Conservation (phyloP, 1,140 invertebrate species). For the Pseudomyrmex cubaensis region DNA sequence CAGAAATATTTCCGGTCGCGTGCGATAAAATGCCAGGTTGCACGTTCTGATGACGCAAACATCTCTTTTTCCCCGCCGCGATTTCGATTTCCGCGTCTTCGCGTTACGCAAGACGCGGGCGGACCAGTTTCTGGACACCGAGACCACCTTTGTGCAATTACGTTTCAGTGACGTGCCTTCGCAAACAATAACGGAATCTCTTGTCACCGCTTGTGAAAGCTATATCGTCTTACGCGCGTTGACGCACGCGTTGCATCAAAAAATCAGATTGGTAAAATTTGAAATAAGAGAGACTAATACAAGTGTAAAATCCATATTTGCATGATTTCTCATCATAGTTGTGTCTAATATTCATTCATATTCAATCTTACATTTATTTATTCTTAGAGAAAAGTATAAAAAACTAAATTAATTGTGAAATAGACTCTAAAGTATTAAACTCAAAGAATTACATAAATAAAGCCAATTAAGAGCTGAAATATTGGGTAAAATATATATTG, state of each 20-base stretch:
- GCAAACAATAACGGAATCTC: slow-evolving; percentile 66
- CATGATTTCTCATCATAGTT: too few species aligned
- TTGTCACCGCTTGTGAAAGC: slow-evolving; percentile 60
- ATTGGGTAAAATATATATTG: not conserved
- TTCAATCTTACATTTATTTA: too few species aligned
- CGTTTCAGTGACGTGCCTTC: slow-evolving; percentile 36
- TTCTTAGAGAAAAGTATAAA: too few species aligned
- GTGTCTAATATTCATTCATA: too few species aligned
- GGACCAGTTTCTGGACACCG: slow-evolving; percentile 71
- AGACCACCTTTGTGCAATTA: slow-evolving; percentile 67
- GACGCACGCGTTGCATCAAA: not conserved
- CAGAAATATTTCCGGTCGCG: slow-evolving; percentile 58
- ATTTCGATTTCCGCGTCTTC: slow-evolving; percentile 68
- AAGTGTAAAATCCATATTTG: too few species aligned
- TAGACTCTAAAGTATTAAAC: too few species aligned
- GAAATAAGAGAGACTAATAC: too few species aligned
- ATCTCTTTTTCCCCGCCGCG: slow-evolving; percentile 15
- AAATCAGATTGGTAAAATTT: not conserved
- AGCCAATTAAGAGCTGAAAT: not conserved
- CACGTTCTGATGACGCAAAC: slow-evolving; percentile 54
- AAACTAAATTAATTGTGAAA: too few species aligned
- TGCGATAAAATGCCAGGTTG: slow-evolving; percentile 51
- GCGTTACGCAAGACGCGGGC: slow-evolving; percentile 65
- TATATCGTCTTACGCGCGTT: slow-evolving; percentile 54
- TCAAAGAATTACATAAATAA: too few species aligned